Conservation (phyloP, 2,113 vertebrate species). For the Coptodon bakossiorum region DNA sequence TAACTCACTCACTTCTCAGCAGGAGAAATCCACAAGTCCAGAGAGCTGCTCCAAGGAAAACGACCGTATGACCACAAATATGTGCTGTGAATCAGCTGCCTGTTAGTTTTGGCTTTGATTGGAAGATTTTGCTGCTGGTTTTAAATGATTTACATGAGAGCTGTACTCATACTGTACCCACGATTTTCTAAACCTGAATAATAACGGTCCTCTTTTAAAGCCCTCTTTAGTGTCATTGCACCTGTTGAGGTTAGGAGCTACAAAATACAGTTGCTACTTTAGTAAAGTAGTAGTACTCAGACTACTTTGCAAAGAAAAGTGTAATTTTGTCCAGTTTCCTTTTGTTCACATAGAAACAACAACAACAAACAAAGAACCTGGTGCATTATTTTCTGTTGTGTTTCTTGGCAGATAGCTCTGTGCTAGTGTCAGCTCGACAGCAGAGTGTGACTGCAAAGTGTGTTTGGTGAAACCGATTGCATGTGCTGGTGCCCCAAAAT, state of each 20-base stretch:
- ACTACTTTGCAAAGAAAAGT: not conserved
- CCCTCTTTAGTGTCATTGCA: not conserved
- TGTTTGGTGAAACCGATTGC: accelerated
- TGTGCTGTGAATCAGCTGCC: not conserved
- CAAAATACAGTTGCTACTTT: not conserved
- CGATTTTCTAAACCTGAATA: not conserved
- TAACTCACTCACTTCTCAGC: not conserved
- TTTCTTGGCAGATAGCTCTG: not conserved
- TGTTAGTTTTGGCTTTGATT: not conserved
- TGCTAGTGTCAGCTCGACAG: not conserved
- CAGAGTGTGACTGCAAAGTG: not conserved
- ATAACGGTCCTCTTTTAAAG: not conserved
- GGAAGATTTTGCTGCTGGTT: not conserved
- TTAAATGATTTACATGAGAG: not conserved
- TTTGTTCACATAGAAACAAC: accelerated
- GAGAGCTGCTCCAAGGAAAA: not conserved
- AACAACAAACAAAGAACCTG: not conserved
- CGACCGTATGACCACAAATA: not conserved
- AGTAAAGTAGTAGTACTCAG: not conserved
- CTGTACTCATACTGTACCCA: not conserved
- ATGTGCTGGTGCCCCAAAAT: not conserved
- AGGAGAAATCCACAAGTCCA: not conserved
- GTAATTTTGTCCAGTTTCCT: not conserved
- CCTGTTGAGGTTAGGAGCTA: not conserved
- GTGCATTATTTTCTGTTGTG: not conserved